A percentile compares a stretch with the other conserved stretches of the same genome.
phyloP scores from a whole-genome alignment of 2,888 invertebrate species.

The Alloscopus bannaensis region DNA sequence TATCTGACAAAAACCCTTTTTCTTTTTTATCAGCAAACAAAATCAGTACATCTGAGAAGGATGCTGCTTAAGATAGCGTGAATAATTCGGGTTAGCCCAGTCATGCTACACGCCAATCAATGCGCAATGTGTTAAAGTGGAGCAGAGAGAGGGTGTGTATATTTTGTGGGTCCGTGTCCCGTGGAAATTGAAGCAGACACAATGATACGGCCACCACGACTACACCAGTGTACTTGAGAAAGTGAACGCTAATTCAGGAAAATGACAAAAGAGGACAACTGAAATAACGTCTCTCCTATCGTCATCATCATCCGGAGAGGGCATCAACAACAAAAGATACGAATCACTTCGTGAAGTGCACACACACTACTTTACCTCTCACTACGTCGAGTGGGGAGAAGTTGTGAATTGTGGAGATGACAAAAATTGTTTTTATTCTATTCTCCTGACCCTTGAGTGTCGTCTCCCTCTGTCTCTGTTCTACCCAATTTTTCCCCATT shows the following conservation, averaged over 20 bases:
- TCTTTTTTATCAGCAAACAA: conserved; percentile 30
- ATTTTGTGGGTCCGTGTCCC: conserved; percentile 51
- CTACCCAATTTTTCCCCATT: conserved; percentile 44
- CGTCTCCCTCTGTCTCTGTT: conserved; percentile 32
- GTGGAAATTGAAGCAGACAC: conserved; percentile 56
- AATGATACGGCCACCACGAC: conserved; percentile 22
- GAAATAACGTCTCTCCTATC: conserved; percentile 60
- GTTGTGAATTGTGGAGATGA: conserved; percentile 32
- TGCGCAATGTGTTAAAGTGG: conserved; percentile 31
- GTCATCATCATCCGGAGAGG: conserved; percentile 43
- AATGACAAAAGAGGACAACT: conserved; percentile 58
- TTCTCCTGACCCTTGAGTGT: conserved; percentile 28
- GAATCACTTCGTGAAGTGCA: conserved; percentile 25
- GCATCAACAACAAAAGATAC: conserved; percentile 31
- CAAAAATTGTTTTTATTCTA: conserved; percentile 26
- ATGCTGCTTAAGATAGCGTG: conserved; percentile 58
- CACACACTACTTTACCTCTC: conserved; percentile 3
- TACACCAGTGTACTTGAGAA: conserved; percentile 61
- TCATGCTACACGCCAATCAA: conserved; percentile 53
- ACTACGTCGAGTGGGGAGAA: conserved; percentile 3
- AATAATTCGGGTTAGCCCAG: conserved; percentile 60
- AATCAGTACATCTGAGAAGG: conserved; percentile 45
- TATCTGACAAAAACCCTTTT: neutral
- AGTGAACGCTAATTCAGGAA: conserved; percentile 58
- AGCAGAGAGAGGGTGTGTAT: no score